Base-by-base conservation (phyloP, 2,888 invertebrate species). In the Hirtodrosophila cameraria region DNA sequence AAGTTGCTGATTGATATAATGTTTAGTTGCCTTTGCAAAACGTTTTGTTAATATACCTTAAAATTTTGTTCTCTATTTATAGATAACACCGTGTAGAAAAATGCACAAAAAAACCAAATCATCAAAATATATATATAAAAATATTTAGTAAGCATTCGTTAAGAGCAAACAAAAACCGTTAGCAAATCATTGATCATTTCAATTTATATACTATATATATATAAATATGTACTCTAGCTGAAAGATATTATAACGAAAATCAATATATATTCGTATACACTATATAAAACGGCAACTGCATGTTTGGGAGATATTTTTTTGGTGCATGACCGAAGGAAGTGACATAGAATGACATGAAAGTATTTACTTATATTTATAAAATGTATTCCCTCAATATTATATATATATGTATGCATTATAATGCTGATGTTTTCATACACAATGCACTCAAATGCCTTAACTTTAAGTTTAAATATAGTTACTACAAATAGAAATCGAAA, bases 51-150 rank as follows among this genome's bases (percentile, higher is more conserved):
- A 13, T 20, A 48, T 7, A 38, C 42, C 0, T 13, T 57, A 48
- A 38, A 53, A 38, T 57, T 54, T 68, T 59, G 53, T 68, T 46
- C 35, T 48, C 48, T 15, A 43, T 62, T 42, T 38, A 59, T 52
- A 59, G 27, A 59, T n/a, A 59, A 61, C 80, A 81, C 78, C 61
- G 76, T 82, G 81, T 82, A 86, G 72, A 86, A 82, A 84, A 33
- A 42, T 72, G 86, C 86, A 82, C 82, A 86, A 81, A 76, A 75
- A 66, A 74, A 62, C 12, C n/a, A n/a, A 50, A 52, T 46, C 53
- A 63, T 45, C 12, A 52, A 39, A 48, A 30, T 13, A 48, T 15
- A 61, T 28, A 16, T 35, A 46, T 13, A 42, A 46, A 18, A 41
- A 73, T 74, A 64, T 69, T 70, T 69, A 60, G 42, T 73, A 73